A percentile compares a stretch with the other conserved stretches of the same genome.
These are phyloP conservation scores for Exocentrus adspersus DNA, from an alignment of 2,888 invertebrate genomes.

Conservation along the genomic window DNA sequence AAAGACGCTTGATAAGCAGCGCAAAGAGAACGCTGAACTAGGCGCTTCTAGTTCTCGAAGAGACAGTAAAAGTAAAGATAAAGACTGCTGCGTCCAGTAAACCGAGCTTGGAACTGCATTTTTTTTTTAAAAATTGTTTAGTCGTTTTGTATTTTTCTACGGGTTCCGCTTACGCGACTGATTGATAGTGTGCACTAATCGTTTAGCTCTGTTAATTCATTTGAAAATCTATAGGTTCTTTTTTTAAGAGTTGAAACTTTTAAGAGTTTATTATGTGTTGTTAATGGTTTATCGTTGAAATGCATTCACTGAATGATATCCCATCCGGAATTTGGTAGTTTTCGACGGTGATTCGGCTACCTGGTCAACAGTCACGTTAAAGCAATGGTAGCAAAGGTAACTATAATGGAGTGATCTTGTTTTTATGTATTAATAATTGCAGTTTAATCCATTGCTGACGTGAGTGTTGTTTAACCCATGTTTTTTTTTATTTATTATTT, in stretches of 20 bases:
- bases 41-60: constrained; percentile 33
- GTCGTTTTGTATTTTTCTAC: constrained; percentile 54
- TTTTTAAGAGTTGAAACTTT: constrained; percentile 31
- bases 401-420: constrained; percentile 55
- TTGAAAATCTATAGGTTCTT: constrained; percentile 52
- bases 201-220: constrained; percentile 46
- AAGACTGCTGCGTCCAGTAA: constrained; percentile 59
- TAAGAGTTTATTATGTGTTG: constrained; percentile 36
- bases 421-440: constrained; percentile 49
- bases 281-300: constrained; percentile 44
- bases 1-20: constrained; percentile 38
- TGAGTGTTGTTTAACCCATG: constrained; percentile 60
- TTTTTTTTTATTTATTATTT: constrained; percentile 29
- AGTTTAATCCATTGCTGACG: constrained; percentile 63
- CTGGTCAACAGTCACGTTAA: constrained; percentile 62
- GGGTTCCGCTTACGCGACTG: constrained; percentile 50
- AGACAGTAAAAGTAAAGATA: constrained; percentile 48
- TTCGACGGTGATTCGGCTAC: constrained; percentile 44
- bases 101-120: too few species aligned
- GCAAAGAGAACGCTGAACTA: constrained; percentile 28
- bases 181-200: constrained; percentile 38
- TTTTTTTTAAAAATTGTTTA: constrained; percentile 55
- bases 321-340: constrained; percentile 45
- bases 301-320: constrained; percentile 54
- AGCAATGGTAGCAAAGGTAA: constrained; percentile 64